Percentiles rank a stretch among this genome's conserved stretches.
phyloP scores from a whole-genome alignment of 1,140 invertebrate genomes.

The Danaus melanippus region DNA sequence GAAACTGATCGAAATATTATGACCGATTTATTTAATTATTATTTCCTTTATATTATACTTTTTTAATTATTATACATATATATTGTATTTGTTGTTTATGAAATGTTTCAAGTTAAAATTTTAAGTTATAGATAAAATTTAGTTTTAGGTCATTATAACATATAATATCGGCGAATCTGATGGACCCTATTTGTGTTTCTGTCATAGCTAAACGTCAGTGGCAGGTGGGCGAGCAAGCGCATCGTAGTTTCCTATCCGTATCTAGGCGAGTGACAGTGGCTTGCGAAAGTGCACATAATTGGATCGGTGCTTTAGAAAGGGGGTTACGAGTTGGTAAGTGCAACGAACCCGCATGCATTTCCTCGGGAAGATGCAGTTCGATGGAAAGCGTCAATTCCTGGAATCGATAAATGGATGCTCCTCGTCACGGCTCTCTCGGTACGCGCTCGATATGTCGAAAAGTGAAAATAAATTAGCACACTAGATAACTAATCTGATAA shows the following conservation, averaged over 20 bases:
- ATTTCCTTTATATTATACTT: slow-evolving; percentile 1
- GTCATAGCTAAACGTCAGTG: slow-evolving; percentile 9
- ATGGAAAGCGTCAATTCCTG: slow-evolving; percentile 65
- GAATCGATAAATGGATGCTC: slow-evolving; percentile 42
- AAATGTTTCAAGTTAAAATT: background rate
- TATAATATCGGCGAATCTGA: no score
- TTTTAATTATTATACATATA: background rate
- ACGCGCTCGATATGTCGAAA: slow-evolving; percentile 47
- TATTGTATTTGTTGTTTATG: background rate
- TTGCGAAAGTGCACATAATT: slow-evolving; percentile 72
- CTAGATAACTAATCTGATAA: slow-evolving; percentile 12
- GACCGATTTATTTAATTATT: slow-evolving; percentile 2
- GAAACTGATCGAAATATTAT: slow-evolving; percentile 9
- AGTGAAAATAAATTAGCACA: slow-evolving; percentile 57
- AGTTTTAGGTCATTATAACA: no score
- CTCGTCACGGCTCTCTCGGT: slow-evolving; percentile 41
- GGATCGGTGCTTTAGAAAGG: slow-evolving; percentile 71
- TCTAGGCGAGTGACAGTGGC: slow-evolving; percentile 69
- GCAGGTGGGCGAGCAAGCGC: slow-evolving; percentile 52
- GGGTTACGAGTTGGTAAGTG: slow-evolving; percentile 71
- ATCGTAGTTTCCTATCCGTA: slow-evolving; percentile 66
- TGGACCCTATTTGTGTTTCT: no score
- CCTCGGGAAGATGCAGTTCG: slow-evolving; percentile 63
- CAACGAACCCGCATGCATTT: slow-evolving; percentile 67
- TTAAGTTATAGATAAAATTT: no score